phyloP scores from a whole-genome alignment of 2,888 invertebrate genomes.

The Nasonia oneida region DNA sequence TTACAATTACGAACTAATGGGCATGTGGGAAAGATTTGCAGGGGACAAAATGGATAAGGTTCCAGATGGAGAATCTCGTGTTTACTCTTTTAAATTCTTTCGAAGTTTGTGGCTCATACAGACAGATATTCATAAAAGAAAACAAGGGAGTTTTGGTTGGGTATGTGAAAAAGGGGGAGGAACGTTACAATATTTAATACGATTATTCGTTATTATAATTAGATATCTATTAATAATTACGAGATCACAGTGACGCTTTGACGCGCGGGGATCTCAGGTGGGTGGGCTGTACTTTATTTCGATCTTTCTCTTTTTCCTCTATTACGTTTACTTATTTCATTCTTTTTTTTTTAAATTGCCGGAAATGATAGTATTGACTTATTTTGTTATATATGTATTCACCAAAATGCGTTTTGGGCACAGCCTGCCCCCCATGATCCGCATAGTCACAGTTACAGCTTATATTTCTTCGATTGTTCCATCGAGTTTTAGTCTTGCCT shows the following conservation, averaged over 20 bases:
- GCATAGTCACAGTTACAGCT: slow-evolving; percentile 79
- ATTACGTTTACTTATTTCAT: not conserved
- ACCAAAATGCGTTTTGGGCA: slow-evolving; percentile 54
- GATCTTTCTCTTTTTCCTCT: slow-evolving; percentile 27
- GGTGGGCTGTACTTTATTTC: slow-evolving; percentile 74
- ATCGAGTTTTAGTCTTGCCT: slow-evolving; percentile 45
- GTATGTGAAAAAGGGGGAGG: slow-evolving; percentile 64
- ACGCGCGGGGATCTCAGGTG: slow-evolving; percentile 79
- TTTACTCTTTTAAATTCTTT: slow-evolving; percentile 45
- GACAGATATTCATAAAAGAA: slow-evolving; percentile 23
- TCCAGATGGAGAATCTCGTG: slow-evolving; percentile 50
- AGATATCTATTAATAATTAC: slow-evolving; percentile 78
- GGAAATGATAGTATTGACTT: slow-evolving; percentile 10
- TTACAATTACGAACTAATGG: slow-evolving; percentile 70
- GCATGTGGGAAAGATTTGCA: slow-evolving; percentile 32
- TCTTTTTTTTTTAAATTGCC: slow-evolving; percentile 3
- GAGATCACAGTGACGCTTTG: slow-evolving; percentile 80
- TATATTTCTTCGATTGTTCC: slow-evolving; percentile 64
- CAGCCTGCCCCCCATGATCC: slow-evolving; percentile 79
- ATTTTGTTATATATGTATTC: not conserved
- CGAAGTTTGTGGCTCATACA: slow-evolving; percentile 57
- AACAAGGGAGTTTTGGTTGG: slow-evolving; percentile 48
- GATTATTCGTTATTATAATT: slow-evolving; percentile 77
- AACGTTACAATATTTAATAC: slow-evolving; percentile 76
- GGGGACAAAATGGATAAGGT: slow-evolving; percentile 45